phyloP scores from a whole-genome alignment of 2,888 invertebrate genomes.

The Metopia argyrocephala region DNA sequence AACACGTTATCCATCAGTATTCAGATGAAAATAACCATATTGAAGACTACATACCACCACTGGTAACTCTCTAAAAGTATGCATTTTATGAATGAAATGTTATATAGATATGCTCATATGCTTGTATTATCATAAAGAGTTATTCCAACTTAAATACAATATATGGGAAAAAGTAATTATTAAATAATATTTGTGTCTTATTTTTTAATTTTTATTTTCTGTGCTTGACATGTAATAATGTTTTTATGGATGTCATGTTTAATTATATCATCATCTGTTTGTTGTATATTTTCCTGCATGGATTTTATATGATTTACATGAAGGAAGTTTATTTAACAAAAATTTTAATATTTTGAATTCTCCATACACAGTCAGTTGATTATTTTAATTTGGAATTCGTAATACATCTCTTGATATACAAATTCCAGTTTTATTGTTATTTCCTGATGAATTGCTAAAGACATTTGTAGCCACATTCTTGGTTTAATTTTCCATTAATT shows the following conservation, averaged over 20 bases:
- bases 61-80: background rate
- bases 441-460: background rate
- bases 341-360: conserved; percentile 1
- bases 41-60: background rate
- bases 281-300: conserved; percentile 5
- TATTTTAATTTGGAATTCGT: too few species aligned
- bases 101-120: too few species aligned
- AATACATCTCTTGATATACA: background rate
- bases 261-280: conserved; percentile 59
- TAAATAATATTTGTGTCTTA: conserved; percentile 10
- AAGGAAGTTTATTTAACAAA: conserved; percentile 51
- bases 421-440: conserved; percentile 6
- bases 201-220: conserved; percentile 33
- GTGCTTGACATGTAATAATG: conserved; percentile 38
- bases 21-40: background rate
- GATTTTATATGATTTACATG: conserved; percentile 43
- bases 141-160: background rate
- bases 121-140: background rate
- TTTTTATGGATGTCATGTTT: conserved; percentile 58
- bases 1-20: background rate
- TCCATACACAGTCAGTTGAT: too few species aligned
- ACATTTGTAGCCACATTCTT: background rate
- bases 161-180: conserved; percentile 32
- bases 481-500: conserved; percentile 42
- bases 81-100: too few species aligned